Evolutionary conservation across 2,113 vertebrate species (phyloP).

Genomic region (Phaethornis superciliosus): DNA sequence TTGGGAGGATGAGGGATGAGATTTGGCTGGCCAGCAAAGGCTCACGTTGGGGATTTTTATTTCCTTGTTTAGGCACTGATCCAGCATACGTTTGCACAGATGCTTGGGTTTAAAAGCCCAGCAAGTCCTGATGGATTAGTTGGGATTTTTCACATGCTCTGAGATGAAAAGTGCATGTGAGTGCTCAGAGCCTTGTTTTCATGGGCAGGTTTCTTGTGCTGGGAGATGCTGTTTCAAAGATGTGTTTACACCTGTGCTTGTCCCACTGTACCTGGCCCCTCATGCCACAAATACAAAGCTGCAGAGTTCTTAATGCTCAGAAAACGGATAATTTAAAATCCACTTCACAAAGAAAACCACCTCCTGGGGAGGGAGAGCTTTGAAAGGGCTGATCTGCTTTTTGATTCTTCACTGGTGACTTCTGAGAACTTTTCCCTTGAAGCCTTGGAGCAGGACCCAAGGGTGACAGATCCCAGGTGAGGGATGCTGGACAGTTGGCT

Average conservation of each 20-base stretch:
- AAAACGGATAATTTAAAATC: neutral
- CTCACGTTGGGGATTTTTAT: neutral
- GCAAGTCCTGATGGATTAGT: neutral
- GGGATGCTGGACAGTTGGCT: too few species aligned
- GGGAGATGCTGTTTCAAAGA: neutral
- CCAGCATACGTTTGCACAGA: neutral
- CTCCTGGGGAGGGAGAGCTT: rapidly evolving
- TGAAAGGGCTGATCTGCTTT: neutral
- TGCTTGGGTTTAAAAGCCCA: neutral
- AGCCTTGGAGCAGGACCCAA: neutral
- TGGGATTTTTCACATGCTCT: neutral
- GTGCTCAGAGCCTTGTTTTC: neutral
- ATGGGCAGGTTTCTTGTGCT: neutral
- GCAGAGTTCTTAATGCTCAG: neutral
- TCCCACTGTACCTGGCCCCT: neutral
- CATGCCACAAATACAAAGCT: neutral
- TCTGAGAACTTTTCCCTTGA: neutral
- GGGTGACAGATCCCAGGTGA: neutral
- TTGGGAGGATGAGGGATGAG: neutral
- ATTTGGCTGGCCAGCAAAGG: neutral
- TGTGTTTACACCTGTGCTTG: neutral
- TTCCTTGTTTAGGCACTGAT: neutral
- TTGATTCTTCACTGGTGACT: neutral
- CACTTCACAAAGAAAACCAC: neutral
- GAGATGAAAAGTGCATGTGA: neutral